These are phyloP conservation scores for Scaptomyza hsui DNA, from an alignment of 1,140 invertebrate species.

Conservation along the genomic window DNA sequence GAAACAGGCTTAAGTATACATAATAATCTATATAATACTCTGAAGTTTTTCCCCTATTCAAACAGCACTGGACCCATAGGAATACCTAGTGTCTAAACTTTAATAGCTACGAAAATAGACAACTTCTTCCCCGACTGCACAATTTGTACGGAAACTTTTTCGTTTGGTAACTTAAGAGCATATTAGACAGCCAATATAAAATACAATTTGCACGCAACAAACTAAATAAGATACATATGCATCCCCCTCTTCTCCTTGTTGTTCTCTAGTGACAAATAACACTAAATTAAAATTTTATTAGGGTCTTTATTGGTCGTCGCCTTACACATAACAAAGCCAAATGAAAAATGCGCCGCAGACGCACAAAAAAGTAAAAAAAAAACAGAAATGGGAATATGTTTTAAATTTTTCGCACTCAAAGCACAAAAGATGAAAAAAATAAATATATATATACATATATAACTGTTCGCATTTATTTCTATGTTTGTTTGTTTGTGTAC, in stretches of 20 bases:
- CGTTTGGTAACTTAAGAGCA: slow-evolving; percentile 38
- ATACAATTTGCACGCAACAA: slow-evolving; percentile 44
- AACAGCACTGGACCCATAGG: background rate
- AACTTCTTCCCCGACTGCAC: slow-evolving; percentile 24
- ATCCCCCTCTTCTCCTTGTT: slow-evolving; percentile 8
- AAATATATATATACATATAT: slow-evolving; percentile 14
- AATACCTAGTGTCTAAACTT: slow-evolving; percentile 17
- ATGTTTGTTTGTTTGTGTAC: slow-evolving; percentile 40
- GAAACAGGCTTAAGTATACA: no score
- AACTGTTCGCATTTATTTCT: slow-evolving; percentile 44
- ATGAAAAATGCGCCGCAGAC: slow-evolving; percentile 27
- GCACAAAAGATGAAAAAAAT: slow-evolving; percentile 35
- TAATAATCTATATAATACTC: background rate
- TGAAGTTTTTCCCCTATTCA: background rate
- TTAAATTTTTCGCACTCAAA: slow-evolving; percentile 67
- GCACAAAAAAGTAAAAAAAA: slow-evolving; percentile 21
- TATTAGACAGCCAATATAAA: slow-evolving; percentile 37
- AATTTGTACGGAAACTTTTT: slow-evolving; percentile 14
- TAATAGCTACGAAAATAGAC: slow-evolving; percentile 13
- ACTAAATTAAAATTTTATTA: slow-evolving; percentile 83
- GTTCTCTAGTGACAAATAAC: slow-evolving; percentile 79
- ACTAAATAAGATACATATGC: slow-evolving; percentile 25
- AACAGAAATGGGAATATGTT: slow-evolving; percentile 64
- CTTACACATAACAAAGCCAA: slow-evolving; percentile 48
- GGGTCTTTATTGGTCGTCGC: slow-evolving; percentile 76